phyloP scores from a whole-genome alignment of 1,140 invertebrate genomes.

The Saccostrea echinata region DNA sequence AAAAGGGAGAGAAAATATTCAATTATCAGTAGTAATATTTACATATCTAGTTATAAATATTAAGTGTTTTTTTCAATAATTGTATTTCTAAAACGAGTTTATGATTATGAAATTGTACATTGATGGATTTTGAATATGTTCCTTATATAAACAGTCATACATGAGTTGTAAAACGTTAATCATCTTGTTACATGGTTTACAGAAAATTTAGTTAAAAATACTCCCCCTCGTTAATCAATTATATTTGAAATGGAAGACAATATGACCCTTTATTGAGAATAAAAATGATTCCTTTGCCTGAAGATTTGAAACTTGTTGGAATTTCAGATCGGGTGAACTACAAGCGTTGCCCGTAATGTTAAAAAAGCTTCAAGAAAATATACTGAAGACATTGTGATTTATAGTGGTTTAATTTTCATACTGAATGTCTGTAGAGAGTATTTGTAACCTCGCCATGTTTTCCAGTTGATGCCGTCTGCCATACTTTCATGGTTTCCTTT shows the following conservation, averaged over 20 bases:
- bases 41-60: too few relatives aligned
- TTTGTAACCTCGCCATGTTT: constrained; percentile 81
- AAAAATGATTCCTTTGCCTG: too few relatives aligned
- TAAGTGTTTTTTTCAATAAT: background rate
- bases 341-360: background rate
- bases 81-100: background rate
- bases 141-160: background rate
- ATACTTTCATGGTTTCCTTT: constrained; percentile 60
- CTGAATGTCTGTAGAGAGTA: constrained; percentile 79
- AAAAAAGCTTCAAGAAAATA: background rate
- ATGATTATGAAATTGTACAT: background rate
- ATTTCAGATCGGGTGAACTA: too few relatives aligned
- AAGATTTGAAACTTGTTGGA: too few relatives aligned
- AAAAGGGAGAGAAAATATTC: too few relatives aligned
- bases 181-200: too few relatives aligned
- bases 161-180: too few relatives aligned
- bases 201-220: background rate
- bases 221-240: background rate
- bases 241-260: background rate
- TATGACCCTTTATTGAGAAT: background rate
- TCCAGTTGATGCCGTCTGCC: constrained; percentile 82
- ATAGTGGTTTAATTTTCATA: constrained; percentile 73
- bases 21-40: too few relatives aligned
- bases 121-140: background rate
- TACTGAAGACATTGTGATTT: background rate